These are phyloP conservation scores for Dasysyrphus tricinctus DNA, from an alignment of 2,888 invertebrate species.

Conservation along the genomic window DNA sequence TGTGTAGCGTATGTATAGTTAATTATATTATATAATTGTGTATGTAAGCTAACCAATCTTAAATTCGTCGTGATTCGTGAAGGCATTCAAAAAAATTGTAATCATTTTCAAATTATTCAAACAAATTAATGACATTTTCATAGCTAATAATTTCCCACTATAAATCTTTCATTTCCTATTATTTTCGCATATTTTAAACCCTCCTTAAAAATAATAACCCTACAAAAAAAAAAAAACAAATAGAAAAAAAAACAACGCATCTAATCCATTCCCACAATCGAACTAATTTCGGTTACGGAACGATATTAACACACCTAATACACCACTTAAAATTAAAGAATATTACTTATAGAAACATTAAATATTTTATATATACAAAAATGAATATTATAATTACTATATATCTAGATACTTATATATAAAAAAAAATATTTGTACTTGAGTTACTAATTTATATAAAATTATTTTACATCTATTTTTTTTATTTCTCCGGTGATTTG, in stretches of 20 bases:
- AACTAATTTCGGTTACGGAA: conserved; percentile 66
- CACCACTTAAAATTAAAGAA: conserved; percentile 44
- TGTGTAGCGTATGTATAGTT: no score
- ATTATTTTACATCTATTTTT: conserved; percentile 70
- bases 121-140: background rate
- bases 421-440: conserved; percentile 53
- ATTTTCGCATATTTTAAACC: conserved; percentile 19
- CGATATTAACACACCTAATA: conserved; percentile 63
- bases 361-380: conserved; percentile 34
- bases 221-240: background rate
- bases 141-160: background rate
- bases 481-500: conserved; percentile 73
- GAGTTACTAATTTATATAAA: conserved; percentile 69
- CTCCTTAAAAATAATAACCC: conserved; percentile 3
- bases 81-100: no score
- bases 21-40: no score
- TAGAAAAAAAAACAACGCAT: conserved; percentile 44
- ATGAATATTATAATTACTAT: conserved; percentile 30
- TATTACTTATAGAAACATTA: background rate
- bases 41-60: no score
- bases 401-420: background rate
- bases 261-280: conserved; percentile 68
- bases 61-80: no score
- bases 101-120: background rate
- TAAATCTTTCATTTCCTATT: conserved; percentile 2